These are phyloP conservation scores for Oxyteleia sp. DNA, from an alignment of 2,888 invertebrate genomes.

Conservation along the genomic window DNA sequence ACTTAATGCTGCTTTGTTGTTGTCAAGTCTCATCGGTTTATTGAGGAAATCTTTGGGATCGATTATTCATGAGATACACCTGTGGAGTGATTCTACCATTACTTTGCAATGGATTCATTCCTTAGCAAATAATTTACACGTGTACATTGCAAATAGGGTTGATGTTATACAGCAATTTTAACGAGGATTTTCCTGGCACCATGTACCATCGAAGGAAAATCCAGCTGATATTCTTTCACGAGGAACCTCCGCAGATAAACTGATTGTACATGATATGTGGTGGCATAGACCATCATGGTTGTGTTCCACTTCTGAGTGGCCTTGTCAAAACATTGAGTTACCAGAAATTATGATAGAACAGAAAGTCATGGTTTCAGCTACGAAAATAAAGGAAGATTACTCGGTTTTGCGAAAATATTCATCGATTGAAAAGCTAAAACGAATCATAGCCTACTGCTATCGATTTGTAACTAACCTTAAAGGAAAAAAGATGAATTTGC, in stretches of 20 bases:
- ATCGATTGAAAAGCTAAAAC: background rate
- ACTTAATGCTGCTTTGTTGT: slow-evolving; percentile 32
- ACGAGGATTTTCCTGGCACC: slow-evolving; percentile 3
- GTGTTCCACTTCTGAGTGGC: background rate
- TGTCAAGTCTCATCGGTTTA: slow-evolving; percentile 1
- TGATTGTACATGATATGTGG: background rate
- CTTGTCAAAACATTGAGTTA: background rate
- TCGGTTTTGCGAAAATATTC: background rate
- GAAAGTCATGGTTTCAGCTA: background rate
- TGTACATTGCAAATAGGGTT: slow-evolving; percentile 13
- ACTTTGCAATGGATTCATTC: slow-evolving; percentile 39
- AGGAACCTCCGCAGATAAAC: background rate
- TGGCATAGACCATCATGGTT: slow-evolving; percentile 5
- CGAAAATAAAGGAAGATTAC: background rate
- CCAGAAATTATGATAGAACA: background rate
- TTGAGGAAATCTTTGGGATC: slow-evolving; percentile 14
- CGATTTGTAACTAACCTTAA: background rate
- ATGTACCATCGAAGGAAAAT: slow-evolving; percentile 1
- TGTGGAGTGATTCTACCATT: slow-evolving; percentile 40
- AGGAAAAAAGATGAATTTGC: too few species aligned
- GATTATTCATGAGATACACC: slow-evolving; percentile 1
- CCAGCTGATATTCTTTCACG: background rate
- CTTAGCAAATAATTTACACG: background rate
- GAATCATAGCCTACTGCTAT: background rate
- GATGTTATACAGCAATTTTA: slow-evolving; percentile 8